Evolutionary conservation across 2,888 invertebrate genomes (phyloP).

Genomic region (Synanthedon myopaeformis): DNA sequence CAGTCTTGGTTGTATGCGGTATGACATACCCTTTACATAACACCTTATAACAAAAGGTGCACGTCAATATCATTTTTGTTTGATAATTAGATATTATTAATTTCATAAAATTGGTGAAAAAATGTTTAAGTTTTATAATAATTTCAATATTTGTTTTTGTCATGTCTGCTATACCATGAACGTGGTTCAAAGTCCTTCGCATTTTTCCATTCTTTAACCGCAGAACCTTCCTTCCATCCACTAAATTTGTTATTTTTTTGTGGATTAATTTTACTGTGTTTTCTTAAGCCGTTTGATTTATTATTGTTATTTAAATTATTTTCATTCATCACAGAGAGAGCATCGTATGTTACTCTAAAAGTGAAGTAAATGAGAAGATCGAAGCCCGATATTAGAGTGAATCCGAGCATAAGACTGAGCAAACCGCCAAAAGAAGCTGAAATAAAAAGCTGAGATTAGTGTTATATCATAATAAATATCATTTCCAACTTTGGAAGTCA

Average conservation of each 20-base stretch:
- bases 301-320: neutral
- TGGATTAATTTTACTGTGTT: neutral
- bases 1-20: too few relatives aligned
- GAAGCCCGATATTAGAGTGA: constrained; percentile 76
- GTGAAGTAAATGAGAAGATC: constrained; percentile 75
- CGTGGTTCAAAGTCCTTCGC: too few relatives aligned
- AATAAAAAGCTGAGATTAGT: neutral
- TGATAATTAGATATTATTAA: too few relatives aligned
- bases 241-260: neutral
- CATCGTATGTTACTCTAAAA: constrained; percentile 59
- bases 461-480: neutral
- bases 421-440: constrained; percentile 79
- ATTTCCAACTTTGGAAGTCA: neutral
- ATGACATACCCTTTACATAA: too few relatives aligned
- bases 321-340: neutral
- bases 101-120: too few relatives aligned
- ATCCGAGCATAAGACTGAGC: constrained; percentile 76
- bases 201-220: too few relatives aligned
- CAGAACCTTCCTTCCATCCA: neutral
- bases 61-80: too few relatives aligned
- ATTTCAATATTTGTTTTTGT: too few relatives aligned
- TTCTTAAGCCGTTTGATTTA: neutral
- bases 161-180: too few relatives aligned
- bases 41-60: too few relatives aligned
- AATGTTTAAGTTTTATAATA: too few relatives aligned